Base-by-base conservation (phyloP, 2,797 vertebrate genomes). In the Rhinatrema bivittatum region DNA sequence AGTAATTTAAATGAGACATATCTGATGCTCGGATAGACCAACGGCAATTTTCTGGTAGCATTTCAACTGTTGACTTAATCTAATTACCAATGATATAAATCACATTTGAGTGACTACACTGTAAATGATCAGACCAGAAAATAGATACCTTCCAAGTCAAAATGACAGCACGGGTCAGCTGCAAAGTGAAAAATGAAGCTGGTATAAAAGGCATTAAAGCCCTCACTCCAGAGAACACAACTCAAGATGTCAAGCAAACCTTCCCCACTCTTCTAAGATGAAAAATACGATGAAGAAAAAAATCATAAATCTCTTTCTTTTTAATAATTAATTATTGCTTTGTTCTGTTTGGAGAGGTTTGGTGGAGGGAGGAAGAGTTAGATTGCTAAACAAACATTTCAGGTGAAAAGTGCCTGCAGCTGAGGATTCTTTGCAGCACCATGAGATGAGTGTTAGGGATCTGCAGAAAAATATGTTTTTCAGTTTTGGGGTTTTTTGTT, bases 1-100 rank as follows among this genome's bases (percentile, higher is more conserved):
- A n/a, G n/a, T 56, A 20, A 64, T 57, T 62, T 54, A 55, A 60
- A 69, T 39, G 32, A 32, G 34, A 61, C 26, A 40, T 39, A 64
- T 47, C 7, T 8, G 28, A 18, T 28, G 48, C 46, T 36, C 34
- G 32, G 51, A 60, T 4, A 56, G 33, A 25, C n/a, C n/a, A n/a
- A n/a, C n/a, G n/a, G n/a, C 62, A 54, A 63, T 56, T 36, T 36
- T 18, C 26, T 25, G 28, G 37, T 10, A 22, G 17, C 36, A 20
- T 35, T 51, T 53, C 37, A 31, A 56, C 44, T 25, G 50, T 46
- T 20, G 25, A 41, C 15, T 61, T 47, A n/a, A 62, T 30, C 40
- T 50, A 20, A 19, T 32, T 33, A 5, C 36, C 31, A 67, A 39
- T 56, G 37, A 7, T 14, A 60, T 39, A 67, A 62, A 68, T 48